Evolutionary conservation across 2,113 vertebrate genomes (phyloP), one percentile per base, ranked within the genome.

Genomic region (Bungarus multicinctus): DNA sequence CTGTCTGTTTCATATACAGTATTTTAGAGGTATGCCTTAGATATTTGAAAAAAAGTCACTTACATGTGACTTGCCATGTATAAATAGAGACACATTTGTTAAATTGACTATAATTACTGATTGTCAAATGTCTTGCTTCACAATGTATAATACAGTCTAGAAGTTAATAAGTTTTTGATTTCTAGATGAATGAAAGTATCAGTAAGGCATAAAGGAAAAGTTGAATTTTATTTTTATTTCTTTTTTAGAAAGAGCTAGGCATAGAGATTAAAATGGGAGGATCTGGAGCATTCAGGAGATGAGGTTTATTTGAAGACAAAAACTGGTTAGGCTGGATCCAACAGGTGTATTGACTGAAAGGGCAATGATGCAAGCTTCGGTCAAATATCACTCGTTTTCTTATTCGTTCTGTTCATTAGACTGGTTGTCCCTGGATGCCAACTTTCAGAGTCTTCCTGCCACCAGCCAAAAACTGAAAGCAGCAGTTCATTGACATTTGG

Each of bases 401-500:
- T 96, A 52, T 95, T 91, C 92, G 94, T 88, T 52, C 45, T 90
- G 94, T 94, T 96, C 94, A 95, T 94, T 81, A 89, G 52, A 81
- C 4, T 0, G 85, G 3, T 94, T 95, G 91, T 95, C 94, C 94
- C 87, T 93, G 88, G 92, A 96, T 91, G 90, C 16, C 43, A 23
- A 3, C 64, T 95, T 30, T 81, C 88, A 95, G 92, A 96, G 89
- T 89, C 94, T 91, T 92, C 93, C 87, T 94, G 96, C 95, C 95
- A 97, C 94, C 47, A 96, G 96, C 96, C 96, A 95, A 95, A 95
- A 97, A 95, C 58, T 39, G 52, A 85, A 39, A 93, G 53, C 89
- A 74, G 60, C 96, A 96, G 52, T 93, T 96, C 94, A 95, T 91
- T 97, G 96, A 95, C 95, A 95, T 95, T 92, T 96, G 92, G 94